phyloP scores from a whole-genome alignment of 2,888 invertebrate genomes.

The Lasioglossum zephyrum region DNA sequence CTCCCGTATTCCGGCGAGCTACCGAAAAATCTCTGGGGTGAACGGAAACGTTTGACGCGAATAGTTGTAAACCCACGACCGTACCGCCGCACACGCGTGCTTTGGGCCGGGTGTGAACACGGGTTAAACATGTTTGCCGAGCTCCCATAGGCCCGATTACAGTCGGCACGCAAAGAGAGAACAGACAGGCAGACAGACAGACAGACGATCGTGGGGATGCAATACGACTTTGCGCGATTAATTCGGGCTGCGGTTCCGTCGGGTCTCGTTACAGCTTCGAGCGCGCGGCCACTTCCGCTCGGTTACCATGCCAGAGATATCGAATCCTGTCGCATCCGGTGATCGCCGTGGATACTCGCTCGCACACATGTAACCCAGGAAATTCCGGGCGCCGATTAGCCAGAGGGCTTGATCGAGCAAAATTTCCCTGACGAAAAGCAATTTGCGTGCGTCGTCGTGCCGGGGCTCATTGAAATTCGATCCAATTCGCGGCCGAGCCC shows the following conservation, averaged over 20 bases:
- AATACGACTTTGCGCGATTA: constrained; percentile 41
- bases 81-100: not conserved
- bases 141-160: constrained; percentile 45
- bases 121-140: constrained; percentile 47
- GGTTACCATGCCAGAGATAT: constrained; percentile 29
- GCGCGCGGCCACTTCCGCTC: constrained; percentile 2
- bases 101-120: constrained; percentile 37
- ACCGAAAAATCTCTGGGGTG: not conserved
- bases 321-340: constrained; percentile 36
- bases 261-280: constrained; percentile 47
- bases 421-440: constrained; percentile 11
- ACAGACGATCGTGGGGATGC: not conserved
- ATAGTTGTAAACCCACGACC: constrained; percentile 26
- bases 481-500: not conserved
- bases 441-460: not conserved
- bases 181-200: constrained; percentile 12
- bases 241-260: constrained; percentile 48
- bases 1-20: not conserved
- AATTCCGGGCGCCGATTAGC: constrained; percentile 10
- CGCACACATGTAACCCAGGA: not conserved
- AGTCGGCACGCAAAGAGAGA: constrained; percentile 39
- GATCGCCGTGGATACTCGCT: constrained; percentile 7
- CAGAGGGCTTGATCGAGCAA: constrained; percentile 5
- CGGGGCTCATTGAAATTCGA: not conserved
- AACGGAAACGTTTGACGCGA: not conserved